Evolutionary conservation across 2,113 vertebrate species (phyloP).

Genomic region (Ceyx margarethae): DNA sequence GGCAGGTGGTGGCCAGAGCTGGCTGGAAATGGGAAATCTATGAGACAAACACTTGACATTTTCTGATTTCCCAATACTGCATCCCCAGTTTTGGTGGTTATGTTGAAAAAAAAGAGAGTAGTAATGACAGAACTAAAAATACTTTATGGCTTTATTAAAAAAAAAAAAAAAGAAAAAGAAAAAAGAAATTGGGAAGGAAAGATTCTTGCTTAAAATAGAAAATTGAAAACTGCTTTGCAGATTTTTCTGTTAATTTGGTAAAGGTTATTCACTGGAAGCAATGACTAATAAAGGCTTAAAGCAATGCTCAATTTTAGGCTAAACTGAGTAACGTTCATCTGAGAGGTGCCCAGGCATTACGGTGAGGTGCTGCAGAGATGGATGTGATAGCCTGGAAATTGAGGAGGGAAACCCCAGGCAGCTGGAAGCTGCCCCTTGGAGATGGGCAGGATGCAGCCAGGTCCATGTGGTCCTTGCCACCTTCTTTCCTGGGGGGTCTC

Average conservation of each 20-base stretch:
- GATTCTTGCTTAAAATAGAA: background rate
- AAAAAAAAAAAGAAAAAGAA: no score
- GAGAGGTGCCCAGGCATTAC: background rate
- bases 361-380: background rate
- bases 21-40: background rate
- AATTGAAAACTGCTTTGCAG: background rate
- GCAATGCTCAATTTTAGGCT: accelerated
- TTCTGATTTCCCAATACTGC: accelerated
- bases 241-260: background rate
- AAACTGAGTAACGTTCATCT: accelerated
- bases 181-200: background rate
- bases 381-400: accelerated
- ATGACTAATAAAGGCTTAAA: background rate
- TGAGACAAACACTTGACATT: accelerated
- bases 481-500: background rate
- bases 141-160: background rate
- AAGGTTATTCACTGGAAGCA: background rate
- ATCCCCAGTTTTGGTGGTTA: background rate
- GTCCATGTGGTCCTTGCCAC: accelerated
- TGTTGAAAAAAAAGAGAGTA: accelerated
- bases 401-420: background rate
- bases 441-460: background rate
- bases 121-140: background rate
- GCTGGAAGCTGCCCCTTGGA: background rate
- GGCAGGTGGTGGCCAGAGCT: background rate